phyloP scores from a whole-genome alignment of 2,113 vertebrate genomes.

The Cyanoliseus patagonus region DNA sequence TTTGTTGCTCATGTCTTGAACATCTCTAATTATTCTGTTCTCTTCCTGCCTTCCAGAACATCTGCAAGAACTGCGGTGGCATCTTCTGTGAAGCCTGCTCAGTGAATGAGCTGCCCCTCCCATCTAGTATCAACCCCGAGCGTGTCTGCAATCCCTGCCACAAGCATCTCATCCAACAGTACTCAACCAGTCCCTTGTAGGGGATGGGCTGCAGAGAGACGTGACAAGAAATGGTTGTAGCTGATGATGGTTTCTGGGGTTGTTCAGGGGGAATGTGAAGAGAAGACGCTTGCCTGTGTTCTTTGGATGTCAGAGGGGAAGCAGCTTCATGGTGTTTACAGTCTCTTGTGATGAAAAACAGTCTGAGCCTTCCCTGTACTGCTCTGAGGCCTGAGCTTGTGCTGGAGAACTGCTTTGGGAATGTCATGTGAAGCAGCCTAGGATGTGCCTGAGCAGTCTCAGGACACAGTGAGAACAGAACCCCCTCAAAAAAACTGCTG shows the following conservation, averaged over 20 bases:
- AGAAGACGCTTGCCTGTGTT: neutral
- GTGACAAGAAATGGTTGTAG: rapidly evolving
- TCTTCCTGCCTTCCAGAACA: slow-evolving; percentile 71
- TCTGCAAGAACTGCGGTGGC: slow-evolving; percentile 86
- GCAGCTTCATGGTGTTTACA: neutral
- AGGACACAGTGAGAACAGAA: neutral
- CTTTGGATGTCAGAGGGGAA: neutral
- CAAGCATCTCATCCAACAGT: slow-evolving; percentile 82
- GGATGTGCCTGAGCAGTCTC: neutral
- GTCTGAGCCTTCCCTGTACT: neutral
- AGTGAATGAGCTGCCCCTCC: slow-evolving; percentile 84
- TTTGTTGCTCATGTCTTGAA: neutral
- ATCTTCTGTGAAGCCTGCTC: slow-evolving; percentile 86
- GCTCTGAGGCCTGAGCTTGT: neutral
- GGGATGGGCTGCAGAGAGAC: neutral
- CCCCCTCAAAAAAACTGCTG: neutral
- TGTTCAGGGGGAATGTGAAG: neutral
- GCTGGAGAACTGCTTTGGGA: neutral
- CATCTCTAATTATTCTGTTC: neutral
- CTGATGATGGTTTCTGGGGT: neutral
- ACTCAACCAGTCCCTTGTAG: slow-evolving; percentile 83
- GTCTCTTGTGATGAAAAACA: neutral
- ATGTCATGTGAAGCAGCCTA: rapidly evolving
- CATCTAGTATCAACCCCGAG: slow-evolving; percentile 89
- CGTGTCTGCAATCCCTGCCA: slow-evolving; percentile 84